Evolutionary conservation across 2,797 vertebrate species (phyloP).

Genomic region (Halcyon leucocephala): DNA sequence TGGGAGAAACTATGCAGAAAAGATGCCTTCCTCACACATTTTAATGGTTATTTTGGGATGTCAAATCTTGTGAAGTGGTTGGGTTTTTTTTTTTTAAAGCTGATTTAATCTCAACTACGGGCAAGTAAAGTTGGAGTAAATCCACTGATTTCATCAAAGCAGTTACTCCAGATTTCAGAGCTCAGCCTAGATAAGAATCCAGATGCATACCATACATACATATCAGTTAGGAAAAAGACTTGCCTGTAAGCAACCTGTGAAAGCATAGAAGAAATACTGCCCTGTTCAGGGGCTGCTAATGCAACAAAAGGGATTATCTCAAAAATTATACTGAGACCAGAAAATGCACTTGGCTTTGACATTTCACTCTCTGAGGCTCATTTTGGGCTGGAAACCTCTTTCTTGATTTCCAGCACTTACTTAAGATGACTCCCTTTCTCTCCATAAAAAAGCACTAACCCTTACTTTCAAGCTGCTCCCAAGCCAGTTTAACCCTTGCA

Average conservation of each 20-base stretch:
- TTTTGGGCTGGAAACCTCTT: conserved; percentile 36
- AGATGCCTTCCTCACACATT: background rate
- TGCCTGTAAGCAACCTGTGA: background rate
- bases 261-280: background rate
- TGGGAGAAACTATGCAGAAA: background rate
- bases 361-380: background rate
- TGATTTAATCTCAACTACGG: background rate
- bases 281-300: background rate
- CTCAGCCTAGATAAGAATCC: background rate
- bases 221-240: background rate
- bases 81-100: fast-evolving
- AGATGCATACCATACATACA: background rate
- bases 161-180: background rate
- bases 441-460: conserved; percentile 37
- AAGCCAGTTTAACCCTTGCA: background rate
- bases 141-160: background rate
- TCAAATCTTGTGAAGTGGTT: background rate
- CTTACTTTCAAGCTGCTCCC: background rate
- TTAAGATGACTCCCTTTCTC: conserved; percentile 35
- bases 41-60: background rate
- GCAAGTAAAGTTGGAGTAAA: background rate
- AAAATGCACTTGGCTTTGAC: conserved; percentile 34
- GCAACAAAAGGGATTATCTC: conserved; percentile 41
- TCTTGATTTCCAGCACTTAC: conserved; percentile 29
- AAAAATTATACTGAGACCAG: conserved; percentile 39